Percentiles rank a stretch among this genome's conserved stretches.
Evolutionary conservation across 1,140 invertebrate species (phyloP).

Genomic region (Dermatophagoides farinae): DNA sequence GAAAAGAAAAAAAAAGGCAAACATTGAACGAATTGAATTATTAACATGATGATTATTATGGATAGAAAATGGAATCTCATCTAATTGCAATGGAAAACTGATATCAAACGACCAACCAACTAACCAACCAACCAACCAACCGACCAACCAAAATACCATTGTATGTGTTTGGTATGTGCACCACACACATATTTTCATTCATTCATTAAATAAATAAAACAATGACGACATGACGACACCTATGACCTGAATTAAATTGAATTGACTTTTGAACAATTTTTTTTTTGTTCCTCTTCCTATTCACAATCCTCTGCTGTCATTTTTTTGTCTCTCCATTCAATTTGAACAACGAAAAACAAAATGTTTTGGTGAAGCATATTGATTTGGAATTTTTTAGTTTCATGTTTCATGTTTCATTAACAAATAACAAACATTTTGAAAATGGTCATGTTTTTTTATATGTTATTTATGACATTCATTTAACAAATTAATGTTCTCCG

Average conservation of each 20-base stretch:
- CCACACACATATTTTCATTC: neutral
- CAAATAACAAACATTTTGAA: neutral
- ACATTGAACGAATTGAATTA: neutral
- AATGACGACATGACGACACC: neutral
- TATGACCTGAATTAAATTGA: no score
- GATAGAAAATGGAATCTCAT: neutral
- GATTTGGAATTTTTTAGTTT: neutral
- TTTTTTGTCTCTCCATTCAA: no score
- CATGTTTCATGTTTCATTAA: neutral
- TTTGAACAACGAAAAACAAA: no score
- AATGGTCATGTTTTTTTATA: neutral
- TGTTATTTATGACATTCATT: no score
- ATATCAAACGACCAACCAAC: neutral
- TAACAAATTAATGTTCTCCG: no score
- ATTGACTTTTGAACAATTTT: no score
- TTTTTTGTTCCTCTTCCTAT: no score
- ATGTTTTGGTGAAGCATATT: neutral
- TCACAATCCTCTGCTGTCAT: no score
- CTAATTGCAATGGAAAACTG: neutral
- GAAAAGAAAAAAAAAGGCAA: neutral
- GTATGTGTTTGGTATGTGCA: neutral
- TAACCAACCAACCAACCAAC: neutral
- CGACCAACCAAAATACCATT: neutral
- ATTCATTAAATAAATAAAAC: neutral
- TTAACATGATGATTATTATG: neutral